Evolutionary conservation across 2,888 invertebrate species (phyloP).

Genomic region (Mallateleia sp.): DNA sequence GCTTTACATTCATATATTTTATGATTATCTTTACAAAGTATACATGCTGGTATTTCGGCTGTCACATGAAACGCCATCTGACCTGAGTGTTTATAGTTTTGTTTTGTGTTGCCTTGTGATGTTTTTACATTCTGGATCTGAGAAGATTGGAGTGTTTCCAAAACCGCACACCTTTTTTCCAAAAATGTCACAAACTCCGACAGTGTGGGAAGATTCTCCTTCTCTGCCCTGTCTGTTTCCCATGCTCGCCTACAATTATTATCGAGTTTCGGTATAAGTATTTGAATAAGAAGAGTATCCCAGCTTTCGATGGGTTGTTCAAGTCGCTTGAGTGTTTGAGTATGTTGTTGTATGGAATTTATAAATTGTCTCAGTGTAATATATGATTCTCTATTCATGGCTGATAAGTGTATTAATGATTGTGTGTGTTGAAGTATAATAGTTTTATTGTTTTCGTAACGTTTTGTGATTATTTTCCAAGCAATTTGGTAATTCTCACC

Average conservation of each 20-base stretch:
- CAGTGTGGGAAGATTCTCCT: constrained; percentile 1
- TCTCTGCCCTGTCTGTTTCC: constrained; percentile 29
- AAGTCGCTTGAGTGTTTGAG: neutral
- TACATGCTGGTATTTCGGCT: neutral
- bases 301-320: constrained; percentile 35
- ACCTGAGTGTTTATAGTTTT: too few relatives aligned
- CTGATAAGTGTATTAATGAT: constrained; percentile 9
- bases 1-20: constrained; percentile 7
- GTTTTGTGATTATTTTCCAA: constrained; percentile 10
- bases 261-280: constrained; percentile 27
- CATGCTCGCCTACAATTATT: constrained; percentile 16
- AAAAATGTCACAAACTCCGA: constrained; percentile 13
- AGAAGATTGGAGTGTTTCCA: neutral
- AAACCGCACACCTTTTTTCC: constrained; percentile 15
- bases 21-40: neutral
- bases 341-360: constrained; percentile 6
- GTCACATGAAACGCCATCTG: too few relatives aligned
- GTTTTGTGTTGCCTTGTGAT: neutral
- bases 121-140: neutral
- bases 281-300: constrained; percentile 25
- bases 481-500: neutral
- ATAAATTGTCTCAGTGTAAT: neutral
- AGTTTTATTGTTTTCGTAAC: constrained; percentile 21
- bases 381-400: constrained; percentile 5
- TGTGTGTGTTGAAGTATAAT: constrained; percentile 21